Conservation (phyloP, 2,113 vertebrate species). For the Siniperca knerii region DNA sequence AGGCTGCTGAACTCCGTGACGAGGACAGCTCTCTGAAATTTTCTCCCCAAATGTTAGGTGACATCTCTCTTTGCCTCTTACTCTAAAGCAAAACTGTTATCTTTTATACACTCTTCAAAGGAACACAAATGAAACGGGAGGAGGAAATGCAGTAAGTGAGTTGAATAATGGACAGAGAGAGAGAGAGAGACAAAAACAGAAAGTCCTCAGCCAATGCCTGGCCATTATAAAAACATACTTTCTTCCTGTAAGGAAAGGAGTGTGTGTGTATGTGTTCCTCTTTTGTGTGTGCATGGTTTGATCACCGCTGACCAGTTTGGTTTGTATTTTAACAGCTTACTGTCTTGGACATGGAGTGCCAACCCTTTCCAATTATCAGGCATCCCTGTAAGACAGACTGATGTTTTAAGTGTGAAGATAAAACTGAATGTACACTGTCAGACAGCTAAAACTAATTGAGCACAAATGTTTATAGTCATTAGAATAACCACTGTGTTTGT, state of each 20-base stretch:
- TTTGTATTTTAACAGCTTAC: neutral
- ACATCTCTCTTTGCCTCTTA: conserved; percentile 49
- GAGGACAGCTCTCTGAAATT: conserved; percentile 46
- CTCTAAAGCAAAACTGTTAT: conserved; percentile 43
- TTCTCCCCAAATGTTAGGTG: conserved; percentile 49
- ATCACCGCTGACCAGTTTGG: neutral
- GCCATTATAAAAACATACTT: neutral
- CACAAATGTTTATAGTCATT: neutral
- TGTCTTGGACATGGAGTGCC: neutral
- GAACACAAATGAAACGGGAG: conserved; percentile 10
- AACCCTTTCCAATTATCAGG: neutral
- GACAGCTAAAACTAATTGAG: conserved; percentile 2
- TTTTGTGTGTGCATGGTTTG: neutral
- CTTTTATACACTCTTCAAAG: conserved; percentile 33
- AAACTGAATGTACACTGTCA: neutral
- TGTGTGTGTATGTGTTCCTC: neutral
- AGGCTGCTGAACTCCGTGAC: conserved; percentile 46
- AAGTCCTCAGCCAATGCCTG: neutral
- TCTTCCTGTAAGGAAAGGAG: neutral
- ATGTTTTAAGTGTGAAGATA: neutral
- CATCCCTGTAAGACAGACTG: neutral
- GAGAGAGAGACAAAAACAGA: neutral
- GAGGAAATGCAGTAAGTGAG: conserved; percentile 28
- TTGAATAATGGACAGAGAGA: conserved; percentile 16
- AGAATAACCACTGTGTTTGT: neutral